phyloP scores from a whole-genome alignment of 2,113 vertebrate species.

The Theropithecus gelada region DNA sequence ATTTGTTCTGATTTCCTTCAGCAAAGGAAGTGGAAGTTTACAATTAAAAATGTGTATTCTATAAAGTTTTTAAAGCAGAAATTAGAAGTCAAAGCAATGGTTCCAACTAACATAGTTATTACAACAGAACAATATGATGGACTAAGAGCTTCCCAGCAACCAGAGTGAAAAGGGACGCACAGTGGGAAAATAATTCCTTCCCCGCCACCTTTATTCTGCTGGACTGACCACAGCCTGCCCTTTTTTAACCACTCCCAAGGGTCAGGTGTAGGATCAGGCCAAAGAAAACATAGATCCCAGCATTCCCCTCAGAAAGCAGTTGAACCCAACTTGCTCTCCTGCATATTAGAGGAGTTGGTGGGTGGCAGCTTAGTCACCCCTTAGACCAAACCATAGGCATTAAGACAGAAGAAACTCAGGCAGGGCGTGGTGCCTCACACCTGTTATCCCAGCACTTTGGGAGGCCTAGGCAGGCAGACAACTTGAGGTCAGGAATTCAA shows the following conservation, averaged over 20 bases:
- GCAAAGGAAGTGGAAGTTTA: neutral
- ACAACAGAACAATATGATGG: neutral
- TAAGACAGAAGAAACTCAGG: neutral
- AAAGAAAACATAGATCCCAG: neutral
- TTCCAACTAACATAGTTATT: neutral
- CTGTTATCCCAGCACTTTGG: too few species aligned
- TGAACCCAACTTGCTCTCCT: neutral
- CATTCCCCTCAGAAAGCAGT: neutral
- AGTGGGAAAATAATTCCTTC: neutral
- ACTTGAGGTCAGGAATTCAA: too few species aligned
- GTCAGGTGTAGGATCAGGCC: neutral
- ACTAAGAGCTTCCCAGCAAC: constrained; percentile 12
- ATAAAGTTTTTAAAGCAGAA: neutral
- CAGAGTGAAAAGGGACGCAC: neutral
- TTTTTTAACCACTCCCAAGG: neutral
- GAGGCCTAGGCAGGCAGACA: too few species aligned
- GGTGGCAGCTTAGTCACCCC: neutral
- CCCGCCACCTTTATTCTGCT: neutral
- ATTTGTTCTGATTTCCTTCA: constrained; percentile 15
- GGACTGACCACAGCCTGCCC: neutral
- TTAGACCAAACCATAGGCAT: neutral
- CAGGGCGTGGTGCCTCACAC: too few species aligned
- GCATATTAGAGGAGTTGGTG: neutral
- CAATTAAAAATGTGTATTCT: constrained; percentile 9
- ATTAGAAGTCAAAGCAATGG: neutral